Evolutionary conservation across 2,888 invertebrate species (phyloP).

Genomic region (Empis livida): DNA sequence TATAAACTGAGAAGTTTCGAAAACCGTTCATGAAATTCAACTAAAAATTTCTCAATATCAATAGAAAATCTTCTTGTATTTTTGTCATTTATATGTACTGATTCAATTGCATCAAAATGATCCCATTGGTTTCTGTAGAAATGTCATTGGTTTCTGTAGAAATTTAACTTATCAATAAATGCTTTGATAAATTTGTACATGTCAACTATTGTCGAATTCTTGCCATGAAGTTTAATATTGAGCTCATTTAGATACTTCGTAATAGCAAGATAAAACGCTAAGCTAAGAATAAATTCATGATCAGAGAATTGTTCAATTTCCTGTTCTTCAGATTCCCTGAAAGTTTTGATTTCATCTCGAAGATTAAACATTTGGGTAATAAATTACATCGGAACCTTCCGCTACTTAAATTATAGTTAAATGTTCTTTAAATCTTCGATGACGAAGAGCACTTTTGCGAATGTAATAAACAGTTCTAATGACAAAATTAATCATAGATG

Average conservation of each 20-base stretch:
- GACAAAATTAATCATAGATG: background rate
- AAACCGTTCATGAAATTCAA: background rate
- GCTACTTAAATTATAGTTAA: background rate
- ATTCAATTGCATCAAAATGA: background rate
- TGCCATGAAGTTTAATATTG: slow-evolving; percentile 1
- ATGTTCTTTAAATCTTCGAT: background rate
- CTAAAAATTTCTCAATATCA: background rate
- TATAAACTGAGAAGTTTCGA: background rate
- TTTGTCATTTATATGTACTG: background rate
- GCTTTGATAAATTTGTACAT: background rate
- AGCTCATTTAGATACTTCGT: slow-evolving; percentile 1
- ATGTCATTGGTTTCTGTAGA: background rate
- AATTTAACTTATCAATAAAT: background rate
- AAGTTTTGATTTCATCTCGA: slow-evolving; percentile 1
- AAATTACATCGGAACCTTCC: slow-evolving; percentile 1
- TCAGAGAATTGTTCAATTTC: background rate
- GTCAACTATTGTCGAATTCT: background rate
- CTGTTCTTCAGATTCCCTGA: background rate
- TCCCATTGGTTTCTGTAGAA: background rate
- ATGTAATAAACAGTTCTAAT: slow-evolving; percentile 1
- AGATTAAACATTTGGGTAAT: slow-evolving; percentile 1
- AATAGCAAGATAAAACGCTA: background rate
- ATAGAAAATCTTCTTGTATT: background rate
- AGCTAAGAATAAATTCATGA: background rate
- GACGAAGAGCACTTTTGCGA: background rate